A percentile compares a stretch with the other conserved stretches of the same genome.
These are phyloP conservation scores for Orientallactaga bullata DNA, from an alignment of 2,113 vertebrate species.

Conservation along the genomic window DNA sequence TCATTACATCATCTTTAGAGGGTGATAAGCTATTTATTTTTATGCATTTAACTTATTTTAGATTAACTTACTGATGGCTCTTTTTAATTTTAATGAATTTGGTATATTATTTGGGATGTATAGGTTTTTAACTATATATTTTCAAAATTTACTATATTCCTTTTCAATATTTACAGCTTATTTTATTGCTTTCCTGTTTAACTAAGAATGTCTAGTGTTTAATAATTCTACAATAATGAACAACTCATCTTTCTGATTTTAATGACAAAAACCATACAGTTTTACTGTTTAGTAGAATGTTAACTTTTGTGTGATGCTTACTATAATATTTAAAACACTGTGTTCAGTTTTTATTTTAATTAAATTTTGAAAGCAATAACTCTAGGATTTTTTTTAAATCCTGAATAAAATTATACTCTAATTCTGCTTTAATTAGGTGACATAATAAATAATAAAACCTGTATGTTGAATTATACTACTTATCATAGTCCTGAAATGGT, in stretches of 20 bases:
- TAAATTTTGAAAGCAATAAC: not conserved
- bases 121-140: not conserved
- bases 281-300: not conserved
- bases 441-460: conserved; percentile 12
- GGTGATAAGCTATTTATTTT: not conserved
- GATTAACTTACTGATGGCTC: not conserved
- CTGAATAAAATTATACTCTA: conserved; percentile 47
- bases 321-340: conserved; percentile 3
- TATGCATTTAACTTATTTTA: conserved; percentile 6
- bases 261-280: not conserved
- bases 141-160: not conserved
- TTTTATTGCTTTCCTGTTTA: conserved; percentile 25
- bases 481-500: not conserved
- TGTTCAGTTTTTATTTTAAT: conserved; percentile 7
- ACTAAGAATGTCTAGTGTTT: not conserved
- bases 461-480: not conserved
- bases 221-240: not conserved
- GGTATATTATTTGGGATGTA: not conserved
- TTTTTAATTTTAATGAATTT: not conserved
- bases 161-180: not conserved
- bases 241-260: not conserved
- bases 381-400: conserved; percentile 18
- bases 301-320: not conserved
- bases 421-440: conserved; percentile 42
- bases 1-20: not conserved